Percentiles rank a stretch among this genome's conserved stretches.
These are phyloP conservation scores for Torymus texanus DNA, from an alignment of 2,888 invertebrate genomes.

Conservation along the genomic window DNA sequence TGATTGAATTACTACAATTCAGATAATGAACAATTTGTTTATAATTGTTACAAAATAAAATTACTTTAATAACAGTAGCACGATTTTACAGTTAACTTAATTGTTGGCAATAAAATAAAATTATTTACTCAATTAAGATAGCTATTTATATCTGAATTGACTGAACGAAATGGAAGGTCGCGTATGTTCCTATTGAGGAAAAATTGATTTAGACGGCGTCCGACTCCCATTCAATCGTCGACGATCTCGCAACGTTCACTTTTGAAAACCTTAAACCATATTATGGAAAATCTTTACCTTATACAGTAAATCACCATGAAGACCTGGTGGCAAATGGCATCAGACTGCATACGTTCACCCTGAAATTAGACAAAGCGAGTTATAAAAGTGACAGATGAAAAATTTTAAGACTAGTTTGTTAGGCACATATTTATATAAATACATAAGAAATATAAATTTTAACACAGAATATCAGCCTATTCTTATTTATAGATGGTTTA, in stretches of 20 bases:
- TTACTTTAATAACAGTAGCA: slow-evolving; percentile 50
- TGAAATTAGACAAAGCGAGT: slow-evolving; percentile 71
- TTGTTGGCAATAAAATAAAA: slow-evolving; percentile 33
- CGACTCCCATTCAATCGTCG: slow-evolving; percentile 33
- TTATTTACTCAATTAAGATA: slow-evolving; percentile 30
- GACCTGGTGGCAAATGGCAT: slow-evolving; percentile 20
- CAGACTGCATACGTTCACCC: slow-evolving; percentile 60
- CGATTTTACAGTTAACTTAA: slow-evolving; percentile 38
- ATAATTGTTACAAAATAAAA: slow-evolving; percentile 47
- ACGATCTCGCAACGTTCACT: slow-evolving; percentile 46
- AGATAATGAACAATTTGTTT: slow-evolving; percentile 45
- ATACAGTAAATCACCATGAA: slow-evolving; percentile 64
- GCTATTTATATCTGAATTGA: slow-evolving; percentile 47
- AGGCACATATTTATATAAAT: slow-evolving; percentile 51
- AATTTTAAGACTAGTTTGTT: slow-evolving; percentile 29
- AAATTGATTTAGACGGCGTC: slow-evolving; percentile 39
- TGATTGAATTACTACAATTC: slow-evolving; percentile 48
- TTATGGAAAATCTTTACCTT: slow-evolving; percentile 74
- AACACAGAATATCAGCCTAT: slow-evolving; percentile 46
- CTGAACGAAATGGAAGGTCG: slow-evolving; percentile 34
- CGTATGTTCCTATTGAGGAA: slow-evolving; percentile 10
- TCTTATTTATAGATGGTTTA: slow-evolving; percentile 36
- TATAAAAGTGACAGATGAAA: slow-evolving; percentile 55
- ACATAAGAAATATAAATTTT: slow-evolving; percentile 34
- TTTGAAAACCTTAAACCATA: slow-evolving; percentile 57